These are phyloP conservation scores for Wiebesia pumilae DNA, from an alignment of 1,140 invertebrate genomes.

Conservation along the genomic window DNA sequence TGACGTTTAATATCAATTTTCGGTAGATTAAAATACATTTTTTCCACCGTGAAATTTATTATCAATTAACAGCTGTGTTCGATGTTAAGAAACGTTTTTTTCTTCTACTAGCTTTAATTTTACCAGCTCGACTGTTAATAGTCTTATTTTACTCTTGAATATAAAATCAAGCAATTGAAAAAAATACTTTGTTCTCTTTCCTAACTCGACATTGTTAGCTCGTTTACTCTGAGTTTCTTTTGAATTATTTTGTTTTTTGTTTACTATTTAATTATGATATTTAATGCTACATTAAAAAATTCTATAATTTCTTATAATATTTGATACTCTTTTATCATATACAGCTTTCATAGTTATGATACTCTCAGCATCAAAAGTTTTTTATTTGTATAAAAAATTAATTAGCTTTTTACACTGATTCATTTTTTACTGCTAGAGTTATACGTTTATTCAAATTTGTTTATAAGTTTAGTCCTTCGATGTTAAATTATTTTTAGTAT, in stretches of 20 bases:
- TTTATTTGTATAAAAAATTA: not conserved
- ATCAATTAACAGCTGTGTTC: not conserved
- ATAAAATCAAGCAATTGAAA: not conserved
- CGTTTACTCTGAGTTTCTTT: not conserved
- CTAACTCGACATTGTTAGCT: not conserved
- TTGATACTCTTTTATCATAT: not conserved
- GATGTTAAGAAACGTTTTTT: not conserved
- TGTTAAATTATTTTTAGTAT: not conserved
- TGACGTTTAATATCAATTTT: not conserved
- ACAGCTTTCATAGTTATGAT: not conserved
- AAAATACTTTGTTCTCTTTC: not conserved
- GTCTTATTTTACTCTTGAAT: not conserved
- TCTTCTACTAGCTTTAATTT: not conserved
- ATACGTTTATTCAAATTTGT: not conserved
- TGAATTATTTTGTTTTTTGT: not conserved
- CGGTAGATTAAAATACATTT: not conserved
- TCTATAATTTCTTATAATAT: not conserved
- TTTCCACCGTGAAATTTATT: not conserved
- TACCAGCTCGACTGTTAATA: not conserved
- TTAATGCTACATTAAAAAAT: not conserved
- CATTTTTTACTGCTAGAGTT: not conserved
- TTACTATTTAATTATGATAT: not conserved
- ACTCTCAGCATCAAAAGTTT: not conserved
- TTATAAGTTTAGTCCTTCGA: not conserved
- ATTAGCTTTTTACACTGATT: not conserved